These are phyloP conservation scores for Arctia plantaginis DNA, from an alignment of 2,888 invertebrate species.

Conservation along the genomic window DNA sequence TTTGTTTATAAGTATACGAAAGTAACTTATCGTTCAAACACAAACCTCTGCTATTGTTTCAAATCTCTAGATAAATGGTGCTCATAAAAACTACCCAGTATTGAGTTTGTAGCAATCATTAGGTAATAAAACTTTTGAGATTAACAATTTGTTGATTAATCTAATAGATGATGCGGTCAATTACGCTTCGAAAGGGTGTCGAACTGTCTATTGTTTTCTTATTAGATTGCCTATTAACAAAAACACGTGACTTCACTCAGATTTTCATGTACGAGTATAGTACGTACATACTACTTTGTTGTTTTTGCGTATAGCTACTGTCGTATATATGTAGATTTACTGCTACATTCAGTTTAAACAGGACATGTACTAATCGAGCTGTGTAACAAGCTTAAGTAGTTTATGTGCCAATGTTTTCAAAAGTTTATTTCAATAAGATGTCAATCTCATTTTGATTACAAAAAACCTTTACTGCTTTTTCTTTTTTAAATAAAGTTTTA, in stretches of 20 bases:
- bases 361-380: background rate
- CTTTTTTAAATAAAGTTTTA: too few species aligned
- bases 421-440: background rate
- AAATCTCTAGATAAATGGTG: background rate
- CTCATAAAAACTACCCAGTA: background rate
- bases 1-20: too few species aligned
- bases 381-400: background rate
- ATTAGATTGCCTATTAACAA: background rate
- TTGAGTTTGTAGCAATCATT: background rate
- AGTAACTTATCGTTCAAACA: too few species aligned
- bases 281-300: background rate
- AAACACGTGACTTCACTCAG: too few species aligned
- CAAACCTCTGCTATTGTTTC: too few species aligned
- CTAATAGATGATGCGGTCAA: background rate
- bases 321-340: background rate
- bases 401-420: background rate
- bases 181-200: background rate
- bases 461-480: too few species aligned
- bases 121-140: background rate
- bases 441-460: too few species aligned
- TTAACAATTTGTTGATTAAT: background rate
- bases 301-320: too few species aligned
- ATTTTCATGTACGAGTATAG: background rate
- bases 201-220: background rate
- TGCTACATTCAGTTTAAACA: background rate